Evolutionary conservation across 1,140 invertebrate genomes (phyloP).

Genomic region (Scylla paramamosain): DNA sequence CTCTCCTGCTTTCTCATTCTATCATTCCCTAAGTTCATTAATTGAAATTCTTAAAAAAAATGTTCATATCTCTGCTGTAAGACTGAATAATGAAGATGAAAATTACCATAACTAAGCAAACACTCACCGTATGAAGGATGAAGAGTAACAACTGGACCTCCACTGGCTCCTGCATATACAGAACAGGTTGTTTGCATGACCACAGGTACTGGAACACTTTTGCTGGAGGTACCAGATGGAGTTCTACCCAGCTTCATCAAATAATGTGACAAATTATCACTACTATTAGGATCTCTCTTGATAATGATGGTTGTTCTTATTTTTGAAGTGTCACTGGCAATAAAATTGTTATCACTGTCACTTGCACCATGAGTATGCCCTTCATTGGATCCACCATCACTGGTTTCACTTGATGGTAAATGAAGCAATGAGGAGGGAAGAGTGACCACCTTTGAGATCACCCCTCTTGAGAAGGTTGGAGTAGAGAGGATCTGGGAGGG

Average conservation of each 20-base stretch:
- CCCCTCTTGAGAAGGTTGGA: conserved; percentile 55
- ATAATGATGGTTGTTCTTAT: neutral
- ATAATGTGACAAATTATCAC: neutral
- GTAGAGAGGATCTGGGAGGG: conserved; percentile 27
- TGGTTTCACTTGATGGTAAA: conserved; percentile 16
- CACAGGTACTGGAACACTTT: conserved; percentile 1
- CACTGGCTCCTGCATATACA: conserved; percentile 62
- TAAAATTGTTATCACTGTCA: neutral
- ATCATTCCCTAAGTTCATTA: too few relatives aligned
- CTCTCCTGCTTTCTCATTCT: too few relatives aligned
- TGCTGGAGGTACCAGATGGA: neutral
- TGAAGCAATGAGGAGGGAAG: neutral
- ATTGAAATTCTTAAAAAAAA: too few relatives aligned
- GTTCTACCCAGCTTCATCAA: neutral
- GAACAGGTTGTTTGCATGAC: conserved; percentile 67
- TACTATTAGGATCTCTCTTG: neutral
- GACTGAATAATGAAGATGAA: too few relatives aligned
- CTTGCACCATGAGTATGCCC: neutral
- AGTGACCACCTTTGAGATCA: conserved; percentile 57
- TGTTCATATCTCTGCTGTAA: too few relatives aligned
- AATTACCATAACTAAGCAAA: neutral
- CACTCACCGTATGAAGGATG: conserved; percentile 53
- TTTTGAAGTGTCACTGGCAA: neutral
- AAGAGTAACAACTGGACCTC: conserved; percentile 51
- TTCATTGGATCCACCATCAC: neutral